Base-by-base conservation (phyloP, 2,113 vertebrate species). In the Coturnix japonica region DNA sequence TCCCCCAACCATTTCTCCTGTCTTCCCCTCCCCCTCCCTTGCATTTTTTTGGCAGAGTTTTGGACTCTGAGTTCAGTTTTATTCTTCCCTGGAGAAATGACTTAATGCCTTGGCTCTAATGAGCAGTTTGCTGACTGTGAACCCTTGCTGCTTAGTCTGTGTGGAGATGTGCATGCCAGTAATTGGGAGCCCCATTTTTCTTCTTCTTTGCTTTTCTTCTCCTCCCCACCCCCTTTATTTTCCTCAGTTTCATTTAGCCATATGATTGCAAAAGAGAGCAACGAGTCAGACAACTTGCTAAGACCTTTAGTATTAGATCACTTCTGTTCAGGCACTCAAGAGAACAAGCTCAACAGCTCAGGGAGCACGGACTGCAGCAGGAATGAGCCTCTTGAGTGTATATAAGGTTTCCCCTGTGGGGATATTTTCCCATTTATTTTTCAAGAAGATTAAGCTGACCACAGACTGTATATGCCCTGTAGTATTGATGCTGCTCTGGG, bases 31-130 rank as follows among this genome's bases (percentile, higher is more conserved):
- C 90, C 90, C 77, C 76, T 82, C 39, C 56, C 60, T 73, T 87
- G 78, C 75, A 87, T 92, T 96, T 96, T 96, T 94, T 92, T 91
- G 95, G 95, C 94, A 95, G 86, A 89, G 71, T 33, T 86, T 81
- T 93, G 92, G 93, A 65, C 87, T 97, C 87, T 90, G 76, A 95
- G 77, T 91, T 96, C 90, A 95, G 76, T 84, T 96, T 97, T 95
- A 97, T 93, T 78, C 51, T 73, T 90, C 96, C 96, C 94, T 81
- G 56, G 96, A 97, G 96, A 97, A 95, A 97, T 98, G 96, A 97
- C 95, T 97, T 97, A 97, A 96, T 95, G 75, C 88, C 88, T 96
- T 97, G 97, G 96, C 96, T 97, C 75, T 93, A 94, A 91, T 60
- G 83, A 96, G 88, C 33, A 89, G 73, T 93, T 96, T 92, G 90